Base-by-base conservation (phyloP, 92 coral and sea anemone species). In the Umimayanthus chanpuru region DNA sequence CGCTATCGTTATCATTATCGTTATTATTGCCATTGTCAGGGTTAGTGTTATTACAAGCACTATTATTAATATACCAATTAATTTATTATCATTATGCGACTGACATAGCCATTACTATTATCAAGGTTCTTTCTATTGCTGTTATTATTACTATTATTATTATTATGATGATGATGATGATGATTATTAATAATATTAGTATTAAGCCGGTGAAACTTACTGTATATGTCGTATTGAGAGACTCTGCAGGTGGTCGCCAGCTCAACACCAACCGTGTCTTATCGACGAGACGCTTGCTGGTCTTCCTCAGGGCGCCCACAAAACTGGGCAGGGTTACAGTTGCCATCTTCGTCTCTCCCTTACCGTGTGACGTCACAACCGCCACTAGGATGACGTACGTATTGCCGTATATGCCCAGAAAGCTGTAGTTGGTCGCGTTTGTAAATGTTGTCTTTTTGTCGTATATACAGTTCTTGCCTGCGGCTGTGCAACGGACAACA, bases 401-500 rank as follows among this genome's bases (percentile, higher is more conserved):
- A 16, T 39, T 65, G 85, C 85, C 85, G 38, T 81, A 81, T 23
- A 21, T 64, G 40, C 85, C 85, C 14, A 39, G 9, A 58, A 53
- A 80, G 14, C 10, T 15, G 84, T 80, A 80, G 44, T 16, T 56
- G 39, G 84, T 80, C 6, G 21, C 58, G 18, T 32, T 53, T 80
- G 44, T 29, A 15, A 55, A 29, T 15, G 10, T 2, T 9, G 56
- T 9, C 1, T 55, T 5, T 26, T 56, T 26, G 6, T 4, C 70
- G 58, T 56, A 32, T 80, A 55, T 11, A 15, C 84, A 80, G 32
- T 77, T 9, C 36, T 26, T 47, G 11, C 16, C 39, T 61, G 68
- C 1, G n/a, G 26, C 3, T 61, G 25, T 61, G 49, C 84, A 80
- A 5, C 0, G 30, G 43, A 80, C 64, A 58, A 4, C 72, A 8